Base-by-base conservation (phyloP, 2,797 vertebrate genomes). In the Lepilemur ruficaudatus region DNA sequence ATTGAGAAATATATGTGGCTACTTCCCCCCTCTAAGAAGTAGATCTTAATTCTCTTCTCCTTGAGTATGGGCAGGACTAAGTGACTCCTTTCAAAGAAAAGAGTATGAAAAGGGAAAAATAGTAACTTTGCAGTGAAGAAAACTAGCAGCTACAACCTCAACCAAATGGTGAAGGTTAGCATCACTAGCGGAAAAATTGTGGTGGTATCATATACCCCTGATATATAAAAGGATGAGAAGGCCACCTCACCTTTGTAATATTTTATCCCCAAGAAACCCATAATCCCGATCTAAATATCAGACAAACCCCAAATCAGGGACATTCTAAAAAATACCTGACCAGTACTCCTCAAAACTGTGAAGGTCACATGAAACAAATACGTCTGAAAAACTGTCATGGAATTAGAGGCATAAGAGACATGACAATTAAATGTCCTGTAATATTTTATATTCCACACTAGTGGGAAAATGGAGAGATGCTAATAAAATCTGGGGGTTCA, bases 201-300 rank as follows among this genome's bases (percentile, higher is more conserved):
- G 2, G 12, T 67, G 46, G 1, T 12, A 2, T 41, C 38, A 3
- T 28, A 2, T 22, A 3, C 7, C 12, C 25, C 35, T 0, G 0
- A 82, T 41, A 50, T 2, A 46, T 1, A 35, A 50, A 22, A 20
- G 14, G 18, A 81, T 30, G 25, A 52, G 57, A 80, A 69, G 38
- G 22, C 23, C 2, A 28, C 5, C 15, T 25, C 6, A 25, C 48
- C 25, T 80, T 59, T 80, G 23, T 43, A 41, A 20, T 38, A 17
- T 20, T 50, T 28, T 75, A 48, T 46, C 52, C 57, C 78, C 7
- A 3, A 13, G 30, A 76, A 25, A 32, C 7, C 20, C 13, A 48
- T 5, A 61, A 35, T 4, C 12, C 41, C 43, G 43, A 3, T 41
- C 18, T 76, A 78, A 83, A 78, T 35, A 88, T 14, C 81, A 96